Base-by-base conservation (phyloP, 2,888 invertebrate genomes). In the Pycnomerus fuliginosus region DNA sequence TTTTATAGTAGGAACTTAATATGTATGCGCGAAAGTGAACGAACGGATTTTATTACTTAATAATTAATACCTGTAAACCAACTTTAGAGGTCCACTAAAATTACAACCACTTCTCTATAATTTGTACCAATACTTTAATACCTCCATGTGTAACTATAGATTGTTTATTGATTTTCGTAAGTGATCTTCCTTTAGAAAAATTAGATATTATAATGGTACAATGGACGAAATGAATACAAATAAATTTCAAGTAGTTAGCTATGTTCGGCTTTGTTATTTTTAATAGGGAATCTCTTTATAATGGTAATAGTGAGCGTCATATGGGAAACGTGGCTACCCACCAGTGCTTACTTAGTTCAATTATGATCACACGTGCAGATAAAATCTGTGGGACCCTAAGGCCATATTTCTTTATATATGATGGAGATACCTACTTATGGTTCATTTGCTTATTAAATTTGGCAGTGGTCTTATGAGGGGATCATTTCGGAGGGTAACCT, bases 331-430 rank as follows among this genome's bases (percentile, higher is more conserved):
- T 37, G 38, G 42, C 42, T 47, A 47, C 42, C 42, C 37, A 38
- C 43, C 23, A 31, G 32, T 41, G 44, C 37, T 28, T 34, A 38
- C n/a, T n/a, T n/a, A 16, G 17, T 35, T 45, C 44, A 30, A 45
- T 45, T 40, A 45, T 33, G 42, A 47, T 47, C 47, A 47, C 47
- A 47, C 47, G 38, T 33, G 38, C 39, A 43, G 47, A 47, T 47
- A 39, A 48, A 39, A 48, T 43, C 38, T 44, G 33, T 3, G 27
- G 40, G 34, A 35, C 40, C 45, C 39, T 17, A 25, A 40, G 39
- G 39, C 45, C 27, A 13, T 11, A 16, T 41, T 4, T 24, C 23
- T 34, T 33, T 27, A 34, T 27, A 22, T 28, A 33, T n/a, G n/a
- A n/a, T 40, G 27, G 32, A 13, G 12, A 28, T 28, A 25, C 33